These are phyloP conservation scores for Lepidocyrtoides sp. DNA, from an alignment of 2,888 invertebrate genomes.

Conservation along the genomic window DNA sequence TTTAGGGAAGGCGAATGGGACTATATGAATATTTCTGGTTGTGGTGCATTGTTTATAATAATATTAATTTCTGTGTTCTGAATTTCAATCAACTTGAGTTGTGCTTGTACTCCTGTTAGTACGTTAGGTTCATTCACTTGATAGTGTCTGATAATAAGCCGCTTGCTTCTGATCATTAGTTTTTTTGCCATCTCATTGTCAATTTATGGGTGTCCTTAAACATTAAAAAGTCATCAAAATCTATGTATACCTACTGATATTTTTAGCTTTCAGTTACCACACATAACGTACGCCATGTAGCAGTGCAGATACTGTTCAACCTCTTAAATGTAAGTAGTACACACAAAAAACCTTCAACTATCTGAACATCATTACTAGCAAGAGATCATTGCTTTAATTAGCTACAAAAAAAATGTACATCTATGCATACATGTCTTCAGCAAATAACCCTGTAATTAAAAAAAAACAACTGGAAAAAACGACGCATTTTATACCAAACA, in stretches of 20 bases:
- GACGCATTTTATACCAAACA: not conserved
- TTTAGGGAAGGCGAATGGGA: not conserved
- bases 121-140: conserved; percentile 42
- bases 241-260: not conserved
- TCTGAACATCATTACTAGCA: not conserved
- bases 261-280: not conserved
- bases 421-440: not conserved
- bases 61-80: not conserved
- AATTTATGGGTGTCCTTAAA: conserved; percentile 48
- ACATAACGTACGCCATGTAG: not conserved
- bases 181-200: conserved; percentile 35
- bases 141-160: conserved; percentile 22
- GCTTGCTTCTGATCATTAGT: not conserved
- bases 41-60: not conserved
- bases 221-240: conserved; percentile 48
- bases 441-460: conserved; percentile 58
- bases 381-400: conserved; percentile 9
- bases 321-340: not conserved
- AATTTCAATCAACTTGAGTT: conserved; percentile 38
- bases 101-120: conserved; percentile 1
- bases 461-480: conserved; percentile 56
- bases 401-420: too few species aligned
- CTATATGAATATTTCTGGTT: not conserved
- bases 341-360: conserved; percentile 5
- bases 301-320: not conserved